Evolutionary conservation across 2,797 vertebrate genomes (phyloP).

Genomic region (Sarcophilus harrisii): DNA sequence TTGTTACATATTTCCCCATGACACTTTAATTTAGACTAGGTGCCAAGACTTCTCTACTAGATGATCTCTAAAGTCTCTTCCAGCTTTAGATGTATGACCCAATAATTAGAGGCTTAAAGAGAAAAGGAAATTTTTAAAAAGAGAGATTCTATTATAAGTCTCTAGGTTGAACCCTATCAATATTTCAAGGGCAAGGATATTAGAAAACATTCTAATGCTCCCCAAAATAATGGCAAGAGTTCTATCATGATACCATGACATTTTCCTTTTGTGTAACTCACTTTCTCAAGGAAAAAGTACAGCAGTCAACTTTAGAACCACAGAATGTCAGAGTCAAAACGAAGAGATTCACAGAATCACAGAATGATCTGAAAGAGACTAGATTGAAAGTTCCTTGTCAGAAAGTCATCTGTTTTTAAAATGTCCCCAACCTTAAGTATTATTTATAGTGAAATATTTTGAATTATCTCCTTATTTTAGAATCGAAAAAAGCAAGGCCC

Average conservation of each 20-base stretch:
- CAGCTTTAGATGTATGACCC: not conserved
- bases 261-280: not conserved
- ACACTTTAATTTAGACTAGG: not conserved
- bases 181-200: not conserved
- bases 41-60: not conserved
- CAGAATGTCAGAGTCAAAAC: not conserved
- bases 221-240: not conserved
- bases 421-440: not conserved
- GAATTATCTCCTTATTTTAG: conserved; percentile 37
- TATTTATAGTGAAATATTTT: not conserved
- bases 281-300: not conserved
- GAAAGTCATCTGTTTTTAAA: not conserved
- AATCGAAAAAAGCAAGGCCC: conserved; percentile 26
- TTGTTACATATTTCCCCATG: not conserved
- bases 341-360: not conserved
- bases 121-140: not conserved
- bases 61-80: not conserved
- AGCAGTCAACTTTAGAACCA: not conserved
- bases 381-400: not conserved
- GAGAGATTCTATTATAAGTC: not conserved
- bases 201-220: not conserved
- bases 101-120: not conserved
- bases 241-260: not conserved
- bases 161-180: not conserved
- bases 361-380: not conserved